Base-by-base conservation (phyloP, 2,888 invertebrate genomes). In the Charanyca ferruginea region DNA sequence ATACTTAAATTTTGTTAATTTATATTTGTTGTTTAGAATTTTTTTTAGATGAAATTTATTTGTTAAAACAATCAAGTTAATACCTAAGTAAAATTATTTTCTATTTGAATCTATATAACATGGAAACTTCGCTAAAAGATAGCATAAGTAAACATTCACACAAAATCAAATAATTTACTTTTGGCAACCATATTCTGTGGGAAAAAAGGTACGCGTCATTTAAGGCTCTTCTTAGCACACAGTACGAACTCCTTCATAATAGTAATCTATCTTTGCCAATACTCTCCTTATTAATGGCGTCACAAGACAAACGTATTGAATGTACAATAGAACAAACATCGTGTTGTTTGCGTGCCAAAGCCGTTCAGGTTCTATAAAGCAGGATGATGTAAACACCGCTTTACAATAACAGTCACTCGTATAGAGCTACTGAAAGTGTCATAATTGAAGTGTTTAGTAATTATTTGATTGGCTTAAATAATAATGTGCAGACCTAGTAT, bases 331-430 rank as follows among this genome's bases (percentile, higher is more conserved):
- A 78, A 78, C 76, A 79, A 81, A 85, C 82, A 83, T 77, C 79
- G 77, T 84, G 85, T 84, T 89, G 90, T 89, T 90, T 87, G 86
- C 73, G 73, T 73, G 81, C 85, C 83, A 84, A 84, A 83, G 87
- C 88, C 84, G 83, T 85, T 84, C 83, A 84, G 85, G 76, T 84
- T 84, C 83, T 88, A 85, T 82, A 89, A 90, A 89, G 89, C 87
- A 79, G 84, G 85, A 66, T 77, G 88, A 84, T 92, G 91, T 93
- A 89, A 89, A 92, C 90, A 89, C 81, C 70, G 87, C 88, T 87
- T 89, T 90, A 90, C 83, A 84, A 83, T 85, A 80, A 79, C 65
- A 52, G 22, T n/a, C 77, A 53, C 58, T 23, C 63, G 55, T 38
- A 53, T 73, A 74, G 13, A 58, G 32, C 32, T 64, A 28, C 70